These are phyloP conservation scores for Conus betulinus DNA, from an alignment of 1,140 invertebrate genomes.

Conservation along the genomic window DNA sequence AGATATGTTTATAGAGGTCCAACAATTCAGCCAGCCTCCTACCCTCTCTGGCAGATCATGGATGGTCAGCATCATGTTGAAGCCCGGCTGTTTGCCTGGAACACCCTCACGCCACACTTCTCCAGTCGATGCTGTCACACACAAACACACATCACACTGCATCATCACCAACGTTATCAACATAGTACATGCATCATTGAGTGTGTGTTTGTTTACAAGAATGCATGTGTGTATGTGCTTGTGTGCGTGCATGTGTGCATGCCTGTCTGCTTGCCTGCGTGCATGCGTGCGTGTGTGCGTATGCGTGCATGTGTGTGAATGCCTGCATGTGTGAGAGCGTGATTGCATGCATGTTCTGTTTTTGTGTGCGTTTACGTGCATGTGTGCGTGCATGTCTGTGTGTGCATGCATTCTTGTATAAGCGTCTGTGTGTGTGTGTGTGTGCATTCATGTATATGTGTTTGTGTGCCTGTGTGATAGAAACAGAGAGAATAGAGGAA, in stretches of 20 bases:
- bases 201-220: too few relatives aligned
- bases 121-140: slow-evolving; percentile 80
- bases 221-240: too few relatives aligned
- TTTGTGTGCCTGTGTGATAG: too few relatives aligned
- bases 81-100: slow-evolving; percentile 87
- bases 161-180: too few relatives aligned
- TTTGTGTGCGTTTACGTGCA: neutral
- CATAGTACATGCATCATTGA: too few relatives aligned
- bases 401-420: too few relatives aligned
- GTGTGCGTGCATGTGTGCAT: too few relatives aligned
- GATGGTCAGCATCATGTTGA: slow-evolving; percentile 87
- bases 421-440: too few relatives aligned
- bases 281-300: neutral
- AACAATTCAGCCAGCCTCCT: slow-evolving; percentile 29
- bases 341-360: neutral
- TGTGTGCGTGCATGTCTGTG: neutral
- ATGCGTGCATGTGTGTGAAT: neutral
- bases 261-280: too few relatives aligned
- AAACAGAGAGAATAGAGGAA: too few relatives aligned
- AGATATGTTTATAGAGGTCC: neutral
- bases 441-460: too few relatives aligned
- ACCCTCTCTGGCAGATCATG: slow-evolving; percentile 54
- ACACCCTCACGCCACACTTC: slow-evolving; percentile 88
- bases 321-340: neutral
- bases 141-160: slow-evolving; percentile 26